Conservation (phyloP, 2,113 vertebrate species). For the Crotalus tigris region DNA sequence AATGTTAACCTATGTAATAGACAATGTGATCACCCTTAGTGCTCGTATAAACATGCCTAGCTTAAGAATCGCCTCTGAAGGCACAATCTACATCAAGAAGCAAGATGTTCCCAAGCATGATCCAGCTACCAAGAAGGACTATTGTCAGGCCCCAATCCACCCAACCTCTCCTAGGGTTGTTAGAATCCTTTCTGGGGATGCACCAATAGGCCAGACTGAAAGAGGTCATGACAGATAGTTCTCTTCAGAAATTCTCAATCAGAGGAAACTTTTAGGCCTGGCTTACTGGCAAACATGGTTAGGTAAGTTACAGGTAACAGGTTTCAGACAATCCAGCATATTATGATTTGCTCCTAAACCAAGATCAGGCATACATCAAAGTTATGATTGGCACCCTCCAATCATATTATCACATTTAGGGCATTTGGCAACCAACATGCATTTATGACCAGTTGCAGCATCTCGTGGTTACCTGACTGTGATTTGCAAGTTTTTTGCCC, state of each 20-base stretch:
- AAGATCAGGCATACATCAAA: neutral
- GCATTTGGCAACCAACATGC: neutral
- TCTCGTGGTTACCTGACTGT: neutral
- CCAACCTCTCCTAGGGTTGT: neutral
- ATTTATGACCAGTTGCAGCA: neutral
- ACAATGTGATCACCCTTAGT: neutral
- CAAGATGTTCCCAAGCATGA: neutral
- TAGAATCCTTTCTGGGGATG: neutral
- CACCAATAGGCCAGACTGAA: neutral
- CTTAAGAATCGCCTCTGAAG: neutral
- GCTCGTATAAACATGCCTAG: neutral
- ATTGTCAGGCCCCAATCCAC: neutral
- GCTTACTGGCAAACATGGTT: neutral
- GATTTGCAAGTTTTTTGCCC: neutral
- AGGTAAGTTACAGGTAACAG: neutral
- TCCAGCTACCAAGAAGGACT: neutral
- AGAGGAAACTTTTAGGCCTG: neutral
- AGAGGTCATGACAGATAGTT: neutral
- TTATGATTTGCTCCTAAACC: neutral
- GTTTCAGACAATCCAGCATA: neutral
- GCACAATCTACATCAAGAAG: neutral
- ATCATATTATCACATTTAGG: neutral
- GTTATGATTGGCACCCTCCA: neutral
- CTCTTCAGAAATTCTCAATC: neutral
- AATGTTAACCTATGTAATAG: neutral